phyloP scores from a whole-genome alignment of 2,113 vertebrate genomes.

The Cacatua alba region DNA sequence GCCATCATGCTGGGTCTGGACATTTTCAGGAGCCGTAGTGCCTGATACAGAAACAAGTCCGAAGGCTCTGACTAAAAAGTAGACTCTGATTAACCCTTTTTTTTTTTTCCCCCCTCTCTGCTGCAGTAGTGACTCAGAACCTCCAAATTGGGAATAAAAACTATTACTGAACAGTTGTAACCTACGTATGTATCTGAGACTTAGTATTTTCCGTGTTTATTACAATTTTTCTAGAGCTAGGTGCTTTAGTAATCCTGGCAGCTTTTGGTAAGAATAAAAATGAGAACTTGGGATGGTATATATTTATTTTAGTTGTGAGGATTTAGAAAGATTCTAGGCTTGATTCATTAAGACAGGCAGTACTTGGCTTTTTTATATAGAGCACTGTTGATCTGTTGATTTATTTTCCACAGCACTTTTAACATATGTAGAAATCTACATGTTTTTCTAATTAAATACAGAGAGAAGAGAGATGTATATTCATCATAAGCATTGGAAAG shows the following conservation, averaged over 20 bases:
- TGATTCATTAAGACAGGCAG: background rate
- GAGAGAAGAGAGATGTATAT: background rate
- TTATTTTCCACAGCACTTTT: background rate
- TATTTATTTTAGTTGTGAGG: background rate
- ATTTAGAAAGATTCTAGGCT: background rate
- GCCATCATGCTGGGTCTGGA: accelerated
- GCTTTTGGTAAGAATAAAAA: background rate
- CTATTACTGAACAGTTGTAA: background rate
- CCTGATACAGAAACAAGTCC: background rate
- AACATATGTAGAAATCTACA: background rate
- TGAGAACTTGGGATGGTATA: background rate
- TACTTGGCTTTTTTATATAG: background rate
- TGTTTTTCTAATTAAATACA: background rate
- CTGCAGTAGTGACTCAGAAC: background rate
- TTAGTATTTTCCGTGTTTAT: background rate
- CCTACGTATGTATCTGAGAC: background rate
- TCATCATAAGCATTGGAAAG: background rate
- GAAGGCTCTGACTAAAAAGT: background rate
- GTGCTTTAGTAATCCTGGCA: background rate
- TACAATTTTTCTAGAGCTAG: background rate
- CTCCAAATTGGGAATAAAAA: background rate
- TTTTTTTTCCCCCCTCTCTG: too few relatives aligned
- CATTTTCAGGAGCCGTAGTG: background rate
- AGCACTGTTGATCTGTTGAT: background rate
- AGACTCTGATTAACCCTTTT: background rate